Conservation (phyloP, 2,888 invertebrate genomes). For the Microlaimidae sp. region DNA sequence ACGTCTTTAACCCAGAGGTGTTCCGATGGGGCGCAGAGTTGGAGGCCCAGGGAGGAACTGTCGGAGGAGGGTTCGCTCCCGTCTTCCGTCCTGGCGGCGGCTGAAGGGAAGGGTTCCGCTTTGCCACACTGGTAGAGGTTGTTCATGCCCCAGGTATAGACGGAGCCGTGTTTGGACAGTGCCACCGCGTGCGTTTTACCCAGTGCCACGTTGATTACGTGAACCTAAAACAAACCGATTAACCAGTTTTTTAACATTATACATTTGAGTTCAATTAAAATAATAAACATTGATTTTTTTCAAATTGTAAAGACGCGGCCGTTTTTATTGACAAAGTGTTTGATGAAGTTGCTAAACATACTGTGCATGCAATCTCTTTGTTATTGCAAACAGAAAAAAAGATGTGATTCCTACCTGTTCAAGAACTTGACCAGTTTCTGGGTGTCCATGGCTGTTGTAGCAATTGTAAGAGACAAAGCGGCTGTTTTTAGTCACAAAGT, state of each 20-base stretch:
- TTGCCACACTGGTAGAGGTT: conserved; percentile 94
- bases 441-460: conserved; percentile 62
- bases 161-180: conserved; percentile 65
- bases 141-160: conserved; percentile 89
- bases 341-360: too few species aligned
- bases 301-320: conserved; percentile 69
- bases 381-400: too few species aligned
- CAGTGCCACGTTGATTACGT: conserved; percentile 56
- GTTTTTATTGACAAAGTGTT: conserved; percentile 70
- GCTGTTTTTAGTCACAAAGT: conserved; percentile 70
- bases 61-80: not conserved
- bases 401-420: not conserved
- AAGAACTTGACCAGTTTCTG: conserved; percentile 43
- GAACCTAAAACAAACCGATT: conserved; percentile 53
- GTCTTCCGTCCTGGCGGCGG: too few species aligned
- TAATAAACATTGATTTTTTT: too few species aligned
- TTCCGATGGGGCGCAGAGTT: conserved; percentile 43
- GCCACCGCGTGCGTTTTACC: conserved; percentile 92
- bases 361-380: too few species aligned
- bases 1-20: conserved; percentile 51
- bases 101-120: conserved; percentile 39
- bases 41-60: not conserved
- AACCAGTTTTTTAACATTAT: conserved; percentile 46
- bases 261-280: not conserved
- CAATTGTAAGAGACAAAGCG: conserved; percentile 83